Conservation (phyloP, 1,140 invertebrate genomes). For the Batillaria attramentaria region DNA sequence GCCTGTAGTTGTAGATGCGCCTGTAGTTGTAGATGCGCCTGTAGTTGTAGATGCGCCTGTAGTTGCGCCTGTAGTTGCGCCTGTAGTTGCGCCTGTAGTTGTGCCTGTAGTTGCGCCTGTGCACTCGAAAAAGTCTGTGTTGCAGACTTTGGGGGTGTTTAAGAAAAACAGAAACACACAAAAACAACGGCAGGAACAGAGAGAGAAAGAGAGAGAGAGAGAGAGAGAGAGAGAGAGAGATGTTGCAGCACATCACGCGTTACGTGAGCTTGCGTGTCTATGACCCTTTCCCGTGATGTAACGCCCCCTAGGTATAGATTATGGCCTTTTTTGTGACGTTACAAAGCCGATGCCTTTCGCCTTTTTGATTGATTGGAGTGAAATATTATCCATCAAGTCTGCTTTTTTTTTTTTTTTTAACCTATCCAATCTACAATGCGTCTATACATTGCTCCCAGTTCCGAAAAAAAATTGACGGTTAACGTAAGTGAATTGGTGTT, state of each 20-base stretch:
- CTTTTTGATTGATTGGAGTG: background rate
- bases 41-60: no score
- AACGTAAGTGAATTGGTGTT: background rate
- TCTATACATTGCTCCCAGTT: background rate
- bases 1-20: no score
- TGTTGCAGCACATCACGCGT: background rate
- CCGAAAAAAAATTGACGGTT: background rate
- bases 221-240: background rate
- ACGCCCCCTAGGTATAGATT: background rate
- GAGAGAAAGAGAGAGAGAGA: slow-evolving; percentile 8
- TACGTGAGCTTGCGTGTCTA: no score
- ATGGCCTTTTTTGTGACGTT: background rate
- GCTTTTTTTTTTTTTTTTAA: background rate
- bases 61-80: no score
- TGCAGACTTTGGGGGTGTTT: no score
- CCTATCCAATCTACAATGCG: background rate
- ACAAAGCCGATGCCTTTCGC: background rate
- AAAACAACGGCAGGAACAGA: background rate
- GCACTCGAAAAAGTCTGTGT: no score
- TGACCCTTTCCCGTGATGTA: no score
- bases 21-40: no score
- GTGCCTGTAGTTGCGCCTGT: no score
- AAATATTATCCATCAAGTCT: background rate
- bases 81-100: no score
- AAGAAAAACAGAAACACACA: background rate